Percentiles rank a stretch among this genome's conserved stretches.
phyloP scores from a whole-genome alignment of 2,888 invertebrate genomes.

The Pseudanteris insignis region DNA sequence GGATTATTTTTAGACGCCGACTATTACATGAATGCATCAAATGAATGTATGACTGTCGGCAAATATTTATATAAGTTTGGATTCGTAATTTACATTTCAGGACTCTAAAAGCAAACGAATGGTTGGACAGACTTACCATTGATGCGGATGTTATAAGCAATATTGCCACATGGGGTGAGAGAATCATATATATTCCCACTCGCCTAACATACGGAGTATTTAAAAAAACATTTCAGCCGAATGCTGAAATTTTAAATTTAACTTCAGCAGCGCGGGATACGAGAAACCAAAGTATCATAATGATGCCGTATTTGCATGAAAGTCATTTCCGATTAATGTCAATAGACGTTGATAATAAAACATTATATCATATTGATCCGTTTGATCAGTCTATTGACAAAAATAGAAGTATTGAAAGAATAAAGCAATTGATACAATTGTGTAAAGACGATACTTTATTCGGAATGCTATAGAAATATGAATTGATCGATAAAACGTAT shows the following conservation, averaged over 20 bases:
- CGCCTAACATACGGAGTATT: not conserved
- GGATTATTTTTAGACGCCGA: constrained; percentile 10
- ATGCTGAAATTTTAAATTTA: too few species aligned
- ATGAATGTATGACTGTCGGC: not conserved
- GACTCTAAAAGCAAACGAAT: not conserved
- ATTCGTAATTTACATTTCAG: not conserved
- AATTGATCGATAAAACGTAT: not conserved
- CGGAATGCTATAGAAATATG: not conserved
- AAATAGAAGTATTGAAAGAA: not conserved
- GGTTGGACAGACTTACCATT: not conserved
- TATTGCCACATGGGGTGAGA: not conserved
- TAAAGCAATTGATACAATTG: too few species aligned
- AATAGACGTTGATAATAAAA: not conserved
- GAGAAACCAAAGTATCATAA: not conserved
- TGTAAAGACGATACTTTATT: too few species aligned
- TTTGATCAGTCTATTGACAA: not conserved
- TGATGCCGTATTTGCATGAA: constrained; percentile 1
- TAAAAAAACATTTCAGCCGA: not conserved
- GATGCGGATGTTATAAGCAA: constrained; percentile 1
- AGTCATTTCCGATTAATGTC: constrained; percentile 1
- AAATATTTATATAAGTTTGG: too few species aligned
- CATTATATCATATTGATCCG: not conserved
- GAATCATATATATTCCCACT: not conserved
- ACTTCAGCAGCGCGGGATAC: too few species aligned
- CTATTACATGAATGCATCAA: constrained; percentile 1